Conservation (phyloP, 2,888 invertebrate species). For the Parascotia fuliginaria region DNA sequence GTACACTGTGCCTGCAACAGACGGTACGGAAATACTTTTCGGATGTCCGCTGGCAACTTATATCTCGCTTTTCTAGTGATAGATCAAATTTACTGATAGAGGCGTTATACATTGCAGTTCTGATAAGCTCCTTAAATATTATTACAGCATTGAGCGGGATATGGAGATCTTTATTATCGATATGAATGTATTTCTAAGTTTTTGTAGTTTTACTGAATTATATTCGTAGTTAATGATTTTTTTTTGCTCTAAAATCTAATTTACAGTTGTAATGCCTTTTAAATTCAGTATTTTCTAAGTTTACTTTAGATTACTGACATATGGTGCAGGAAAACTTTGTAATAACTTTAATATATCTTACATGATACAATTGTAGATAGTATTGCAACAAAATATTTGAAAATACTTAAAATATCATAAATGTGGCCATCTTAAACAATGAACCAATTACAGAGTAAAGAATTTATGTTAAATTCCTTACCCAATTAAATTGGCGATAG, state of each 20-base stretch:
- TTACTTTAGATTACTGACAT: no score
- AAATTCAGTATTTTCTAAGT: no score
- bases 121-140: conserved; percentile 25
- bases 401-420: not conserved
- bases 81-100: conserved; percentile 45
- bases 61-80: conserved; percentile 51
- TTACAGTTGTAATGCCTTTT: no score
- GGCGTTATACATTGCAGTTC: conserved; percentile 19
- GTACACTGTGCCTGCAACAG: conserved; percentile 49
- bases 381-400: not conserved
- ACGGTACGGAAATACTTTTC: conserved; percentile 69
- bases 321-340: no score
- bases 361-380: no score
- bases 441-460: conserved; percentile 24
- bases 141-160: conserved; percentile 18
- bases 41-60: conserved; percentile 68
- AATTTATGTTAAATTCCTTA: conserved; percentile 27
- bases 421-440: conserved; percentile 7
- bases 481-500: conserved; percentile 28
- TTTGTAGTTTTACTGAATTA: not conserved
- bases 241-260: no score
- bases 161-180: conserved; percentile 15
- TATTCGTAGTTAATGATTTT: not conserved
- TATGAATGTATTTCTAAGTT: conserved; percentile 10
- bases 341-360: no score